Evolutionary conservation across 2,888 invertebrate species (phyloP).

Genomic region (Elaeidobius kamerunicus): DNA sequence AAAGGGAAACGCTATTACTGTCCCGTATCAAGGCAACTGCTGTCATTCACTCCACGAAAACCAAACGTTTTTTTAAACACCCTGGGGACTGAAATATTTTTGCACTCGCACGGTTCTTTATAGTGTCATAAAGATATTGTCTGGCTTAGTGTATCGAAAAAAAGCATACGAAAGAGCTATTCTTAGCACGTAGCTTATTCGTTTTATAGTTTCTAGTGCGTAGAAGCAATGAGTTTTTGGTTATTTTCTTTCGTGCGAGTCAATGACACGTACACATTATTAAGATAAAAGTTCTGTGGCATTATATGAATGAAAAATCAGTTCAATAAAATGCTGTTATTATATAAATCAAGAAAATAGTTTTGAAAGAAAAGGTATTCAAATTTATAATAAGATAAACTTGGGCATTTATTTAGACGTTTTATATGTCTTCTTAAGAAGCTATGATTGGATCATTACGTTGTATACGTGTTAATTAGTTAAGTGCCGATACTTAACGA

Average conservation of each 20-base stretch:
- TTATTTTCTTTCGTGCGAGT: conserved; percentile 17
- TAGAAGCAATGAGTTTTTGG: conserved; percentile 17
- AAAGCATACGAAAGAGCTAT: conserved; percentile 22
- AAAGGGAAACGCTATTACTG: conserved; percentile 13
- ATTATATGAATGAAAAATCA: too few relatives aligned
- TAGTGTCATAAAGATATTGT: conserved; percentile 30
- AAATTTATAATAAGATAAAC: too few relatives aligned
- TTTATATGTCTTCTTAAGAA: too few relatives aligned
- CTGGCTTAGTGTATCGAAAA: conserved; percentile 28
- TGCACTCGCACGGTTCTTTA: conserved; percentile 22
- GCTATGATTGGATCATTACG: too few relatives aligned
- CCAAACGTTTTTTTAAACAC: conserved; percentile 24
- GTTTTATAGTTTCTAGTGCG: conserved; percentile 29
- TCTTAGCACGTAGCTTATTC: conserved; percentile 28
- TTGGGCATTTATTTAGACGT: too few relatives aligned
- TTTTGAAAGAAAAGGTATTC: too few relatives aligned
- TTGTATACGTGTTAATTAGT: too few relatives aligned
- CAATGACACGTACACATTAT: conserved; percentile 23
- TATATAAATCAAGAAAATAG: too few relatives aligned
- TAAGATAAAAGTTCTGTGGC: conserved; percentile 5
- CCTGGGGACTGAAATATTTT: conserved; percentile 25
- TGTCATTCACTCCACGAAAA: conserved; percentile 16
- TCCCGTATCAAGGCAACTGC: conserved; percentile 13
- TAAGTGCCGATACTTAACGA: too few relatives aligned
- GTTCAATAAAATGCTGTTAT: too few relatives aligned